Evolutionary conservation across 2,113 vertebrate genomes (phyloP).

Genomic region (Trinectes maculatus): DNA sequence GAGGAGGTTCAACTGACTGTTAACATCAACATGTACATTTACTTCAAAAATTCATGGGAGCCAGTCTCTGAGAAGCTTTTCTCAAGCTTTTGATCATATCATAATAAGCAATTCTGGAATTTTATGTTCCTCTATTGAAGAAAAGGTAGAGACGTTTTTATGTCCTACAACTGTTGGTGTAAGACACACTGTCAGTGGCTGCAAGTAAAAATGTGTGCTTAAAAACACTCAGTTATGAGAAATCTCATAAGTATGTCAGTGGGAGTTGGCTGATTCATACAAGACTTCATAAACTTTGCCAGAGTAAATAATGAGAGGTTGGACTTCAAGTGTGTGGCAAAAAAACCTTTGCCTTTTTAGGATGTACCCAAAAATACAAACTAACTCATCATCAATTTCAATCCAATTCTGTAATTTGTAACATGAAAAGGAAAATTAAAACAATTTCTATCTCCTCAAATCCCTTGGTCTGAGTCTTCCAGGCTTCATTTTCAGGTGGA

Average conservation of each 20-base stretch:
- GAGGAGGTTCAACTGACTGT: not conserved
- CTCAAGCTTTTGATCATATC: slow-evolving; percentile 8
- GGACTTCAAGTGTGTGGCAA: not conserved
- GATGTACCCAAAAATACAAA: not conserved
- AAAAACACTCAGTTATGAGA: not conserved
- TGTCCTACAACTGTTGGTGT: not conserved
- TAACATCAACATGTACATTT: not conserved
- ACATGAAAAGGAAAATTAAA: no score
- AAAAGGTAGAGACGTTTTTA: not conserved
- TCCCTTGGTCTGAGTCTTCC: not conserved
- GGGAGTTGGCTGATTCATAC: slow-evolving; percentile 42
- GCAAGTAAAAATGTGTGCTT: not conserved
- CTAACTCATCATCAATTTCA: slow-evolving; percentile 8
- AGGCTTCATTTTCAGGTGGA: slow-evolving; percentile 1
- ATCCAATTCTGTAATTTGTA: no score
- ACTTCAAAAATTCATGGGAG: not conserved
- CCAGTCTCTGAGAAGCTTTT: not conserved
- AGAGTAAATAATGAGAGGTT: slow-evolving; percentile 45
- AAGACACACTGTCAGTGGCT: not conserved
- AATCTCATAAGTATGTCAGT: slow-evolving; percentile 24
- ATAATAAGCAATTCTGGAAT: no score
- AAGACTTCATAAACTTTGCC: slow-evolving; percentile 29
- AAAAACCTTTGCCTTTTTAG: slow-evolving; percentile 8
- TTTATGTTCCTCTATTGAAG: no score
- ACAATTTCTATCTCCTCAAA: not conserved